A percentile compares a stretch with the other conserved stretches of the same genome.
phyloP scores from a whole-genome alignment of 2,888 invertebrate species.

The Bombyx huttoni region DNA sequence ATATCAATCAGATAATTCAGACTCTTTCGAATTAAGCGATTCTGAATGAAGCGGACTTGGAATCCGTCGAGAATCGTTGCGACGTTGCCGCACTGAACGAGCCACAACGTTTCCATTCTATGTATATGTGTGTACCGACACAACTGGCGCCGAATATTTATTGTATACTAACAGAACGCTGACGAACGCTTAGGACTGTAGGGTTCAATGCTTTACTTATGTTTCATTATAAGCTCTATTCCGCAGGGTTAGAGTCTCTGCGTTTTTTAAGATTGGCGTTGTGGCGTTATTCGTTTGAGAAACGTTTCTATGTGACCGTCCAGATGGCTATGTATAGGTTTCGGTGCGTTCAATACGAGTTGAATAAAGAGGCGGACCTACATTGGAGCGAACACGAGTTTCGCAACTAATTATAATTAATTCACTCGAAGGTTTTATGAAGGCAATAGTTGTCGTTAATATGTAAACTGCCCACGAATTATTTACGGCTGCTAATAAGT shows the following conservation, averaged over 20 bases:
- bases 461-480: slow-evolving; percentile 17
- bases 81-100: slow-evolving; percentile 63
- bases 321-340: slow-evolving; percentile 71
- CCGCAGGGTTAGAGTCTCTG: slow-evolving; percentile 27
- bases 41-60: slow-evolving; percentile 52
- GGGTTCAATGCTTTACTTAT: slow-evolving; percentile 36
- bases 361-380: slow-evolving; percentile 47
- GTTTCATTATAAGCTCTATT: slow-evolving; percentile 30
- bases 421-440: slow-evolving; percentile 42
- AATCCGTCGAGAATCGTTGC: slow-evolving; percentile 50
- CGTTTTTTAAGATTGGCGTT: slow-evolving; percentile 18
- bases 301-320: slow-evolving; percentile 67
- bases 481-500: slow-evolving; percentile 8
- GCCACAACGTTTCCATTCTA: slow-evolving; percentile 53
- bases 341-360: slow-evolving; percentile 45
- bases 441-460: slow-evolving; percentile 27
- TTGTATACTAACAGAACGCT: slow-evolving; percentile 72
- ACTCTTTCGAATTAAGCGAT: slow-evolving; percentile 30
- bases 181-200: slow-evolving; percentile 54
- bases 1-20: slow-evolving; percentile 14
- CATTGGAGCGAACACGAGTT: slow-evolving; percentile 33
- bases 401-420: slow-evolving; percentile 39
- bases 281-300: slow-evolving; percentile 31
- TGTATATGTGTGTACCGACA: slow-evolving; percentile 67
- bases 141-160: slow-evolving; percentile 73